phyloP scores from a whole-genome alignment of 1,140 invertebrate species.

The Sipha flava region DNA sequence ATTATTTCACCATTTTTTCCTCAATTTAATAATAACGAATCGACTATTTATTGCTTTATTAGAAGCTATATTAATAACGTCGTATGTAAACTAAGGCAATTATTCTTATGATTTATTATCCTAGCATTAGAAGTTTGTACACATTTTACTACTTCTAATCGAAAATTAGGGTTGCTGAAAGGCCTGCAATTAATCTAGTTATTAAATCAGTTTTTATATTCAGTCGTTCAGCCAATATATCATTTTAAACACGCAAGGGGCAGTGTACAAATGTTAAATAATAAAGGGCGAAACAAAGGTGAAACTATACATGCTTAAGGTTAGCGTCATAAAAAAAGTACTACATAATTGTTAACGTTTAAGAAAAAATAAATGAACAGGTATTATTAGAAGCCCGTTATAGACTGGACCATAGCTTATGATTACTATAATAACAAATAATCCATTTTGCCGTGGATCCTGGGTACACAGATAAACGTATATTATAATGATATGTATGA shows the following conservation, averaged over 20 bases:
- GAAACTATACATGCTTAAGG: background rate
- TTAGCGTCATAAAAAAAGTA: background rate
- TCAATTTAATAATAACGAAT: too few species aligned
- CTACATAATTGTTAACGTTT: background rate
- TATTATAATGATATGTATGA: background rate
- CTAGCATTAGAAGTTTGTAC: background rate
- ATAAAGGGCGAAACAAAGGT: background rate
- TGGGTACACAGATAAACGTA: background rate
- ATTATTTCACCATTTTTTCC: too few species aligned
- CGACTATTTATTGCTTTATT: background rate
- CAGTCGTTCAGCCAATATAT: background rate
- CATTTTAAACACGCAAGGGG: constrained; percentile 20
- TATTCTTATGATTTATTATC: background rate
- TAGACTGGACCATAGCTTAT: background rate
- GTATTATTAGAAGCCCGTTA: too few species aligned
- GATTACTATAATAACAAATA: background rate
- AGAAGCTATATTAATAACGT: background rate
- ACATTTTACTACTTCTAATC: background rate
- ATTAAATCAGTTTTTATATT: constrained; percentile 26
- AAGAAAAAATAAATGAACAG: too few species aligned
- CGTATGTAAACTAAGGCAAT: background rate
- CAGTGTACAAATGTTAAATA: background rate
- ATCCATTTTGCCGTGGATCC: background rate
- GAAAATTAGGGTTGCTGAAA: constrained; percentile 18
- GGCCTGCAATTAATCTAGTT: constrained; percentile 19